A percentile compares a stretch with the other conserved stretches of the same genome.
phyloP scores from a whole-genome alignment of 2,797 vertebrate genomes.

The Apodemus agrarius region DNA sequence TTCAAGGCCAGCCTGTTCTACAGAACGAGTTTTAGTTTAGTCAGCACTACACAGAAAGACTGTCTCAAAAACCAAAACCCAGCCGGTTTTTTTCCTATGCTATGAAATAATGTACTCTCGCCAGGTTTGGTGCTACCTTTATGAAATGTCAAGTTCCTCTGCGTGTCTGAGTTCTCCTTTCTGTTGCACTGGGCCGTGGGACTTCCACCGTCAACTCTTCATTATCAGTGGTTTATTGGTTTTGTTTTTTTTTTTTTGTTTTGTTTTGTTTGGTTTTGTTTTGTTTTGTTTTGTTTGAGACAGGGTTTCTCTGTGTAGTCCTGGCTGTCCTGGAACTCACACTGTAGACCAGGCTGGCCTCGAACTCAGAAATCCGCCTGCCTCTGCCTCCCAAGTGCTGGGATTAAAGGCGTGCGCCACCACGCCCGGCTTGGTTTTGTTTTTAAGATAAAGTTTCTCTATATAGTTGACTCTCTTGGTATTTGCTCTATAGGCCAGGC shows the following conservation, averaged over 20 bases:
- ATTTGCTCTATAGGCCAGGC: background rate
- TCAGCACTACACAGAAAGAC: background rate
- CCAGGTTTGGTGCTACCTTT: background rate
- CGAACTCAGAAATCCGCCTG: too few relatives aligned
- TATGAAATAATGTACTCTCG: background rate
- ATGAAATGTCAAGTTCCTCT: background rate
- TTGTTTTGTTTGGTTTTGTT: too few relatives aligned
- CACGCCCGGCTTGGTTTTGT: too few relatives aligned
- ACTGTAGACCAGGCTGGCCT: too few relatives aligned
- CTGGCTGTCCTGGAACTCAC: too few relatives aligned
- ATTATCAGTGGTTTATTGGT: background rate
- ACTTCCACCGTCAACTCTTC: background rate
- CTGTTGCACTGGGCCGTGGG: background rate
- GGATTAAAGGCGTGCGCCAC: too few relatives aligned
- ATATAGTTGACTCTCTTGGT: background rate
- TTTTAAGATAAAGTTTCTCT: background rate
- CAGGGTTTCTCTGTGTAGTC: too few relatives aligned
- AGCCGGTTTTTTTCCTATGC: background rate
- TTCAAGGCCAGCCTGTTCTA: background rate
- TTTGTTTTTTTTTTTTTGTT: background rate
- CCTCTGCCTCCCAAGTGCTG: too few relatives aligned
- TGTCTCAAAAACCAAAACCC: background rate
- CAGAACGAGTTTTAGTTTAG: background rate
- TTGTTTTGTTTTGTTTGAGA: too few relatives aligned
- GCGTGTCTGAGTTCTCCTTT: background rate